Base-by-base conservation (phyloP, 1,140 invertebrate species). In the Papilio helenus region DNA sequence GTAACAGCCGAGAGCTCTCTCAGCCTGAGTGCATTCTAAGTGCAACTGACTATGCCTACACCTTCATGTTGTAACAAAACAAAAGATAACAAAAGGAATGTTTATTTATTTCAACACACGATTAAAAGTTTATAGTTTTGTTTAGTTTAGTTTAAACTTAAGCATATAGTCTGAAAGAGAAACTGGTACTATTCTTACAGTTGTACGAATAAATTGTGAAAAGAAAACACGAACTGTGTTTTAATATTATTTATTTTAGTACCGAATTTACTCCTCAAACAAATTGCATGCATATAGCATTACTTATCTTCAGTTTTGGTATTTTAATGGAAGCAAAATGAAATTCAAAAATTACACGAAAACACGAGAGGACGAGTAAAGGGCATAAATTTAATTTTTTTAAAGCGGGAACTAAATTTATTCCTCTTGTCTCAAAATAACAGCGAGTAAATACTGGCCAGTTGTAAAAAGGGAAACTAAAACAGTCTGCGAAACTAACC, bases 241-340 rank as follows among this genome's bases (percentile, higher is more conserved):
- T 51, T 16, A 0, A 18, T 51, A 0, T 51, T 51, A 4, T 16
- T 14, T 14, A 14, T 51, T 55, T 55, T 55, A 55, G n/a, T 20
- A 18, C 51, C 51, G n/a, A 55, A 55, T 55, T 7, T 55, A 5
- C 4, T 55, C 46, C 14, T 55, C 51, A 20, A 18, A 86, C 85
- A 87, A 88, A 87, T 86, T 85, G 82, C 84, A 80, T 83, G 82
- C 82, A 85, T 87, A 82, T 88, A 88, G 84, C 81, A 82, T 88
- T 79, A 88, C 26, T 29, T 29, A 65, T 29, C 83, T 86, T 82
- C 79, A 79, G 71, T 80, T 89, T 89, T 91, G 86, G 84, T 72
- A 89, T 87, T 83, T 80, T 89, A 91, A 92, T 92, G 84, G 84
- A 85, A 85, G 79, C 84, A 79, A 86, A 86, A 87, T 87, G 81